Base-by-base conservation (phyloP, 2,888 invertebrate genomes). In the Trissonchulus sp. region DNA sequence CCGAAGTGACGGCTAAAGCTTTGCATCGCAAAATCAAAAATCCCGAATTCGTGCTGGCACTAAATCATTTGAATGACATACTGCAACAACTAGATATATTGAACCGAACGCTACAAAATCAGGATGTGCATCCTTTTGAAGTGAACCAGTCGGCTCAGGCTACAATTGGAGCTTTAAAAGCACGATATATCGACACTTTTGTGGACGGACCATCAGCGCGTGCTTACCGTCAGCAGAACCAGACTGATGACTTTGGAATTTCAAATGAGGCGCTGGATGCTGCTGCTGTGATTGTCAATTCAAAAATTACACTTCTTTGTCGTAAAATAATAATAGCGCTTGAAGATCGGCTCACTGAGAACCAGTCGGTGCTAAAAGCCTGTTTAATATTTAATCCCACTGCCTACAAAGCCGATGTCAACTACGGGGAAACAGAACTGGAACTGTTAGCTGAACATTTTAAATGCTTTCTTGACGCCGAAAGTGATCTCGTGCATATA, bases 1-100 rank as follows among this genome's bases (percentile, higher is more conserved):
- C 65, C 30, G 65, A 65, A 65, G 30, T 65, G 8, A 65, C 65
- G 65, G 65, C 65, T 15, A 65, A 65, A 28, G 15, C 65, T 65
- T 31, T 65, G 34, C n/a, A 65, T 34, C 31, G 34, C 65, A 65
- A 34, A 28, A 28, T 65, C 15, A 18, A 8, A 15, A 15, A 8
- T 65, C 30, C 65, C n/a, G 65, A 65, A 8, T 65, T 65, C 34
- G 30, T 65, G 8, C 65, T 65, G 3, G 15, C 30, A 28, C 3
- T 28, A 18, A 8, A 65, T 65, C 65, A 65, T 65, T 28, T 65
- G 8, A 28, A 34, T 65, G 65, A 65, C 65, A 65, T 65, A 8
- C 31, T 65, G 3, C 31, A 65, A 8, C 34, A 65, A 28, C 15
- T 65, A 28, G 30, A 65, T 34, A 34, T 34, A 15, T 28, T 65